Conservation (phyloP, 2,113 vertebrate genomes). For the Tretioscincus oriximinensis region DNA sequence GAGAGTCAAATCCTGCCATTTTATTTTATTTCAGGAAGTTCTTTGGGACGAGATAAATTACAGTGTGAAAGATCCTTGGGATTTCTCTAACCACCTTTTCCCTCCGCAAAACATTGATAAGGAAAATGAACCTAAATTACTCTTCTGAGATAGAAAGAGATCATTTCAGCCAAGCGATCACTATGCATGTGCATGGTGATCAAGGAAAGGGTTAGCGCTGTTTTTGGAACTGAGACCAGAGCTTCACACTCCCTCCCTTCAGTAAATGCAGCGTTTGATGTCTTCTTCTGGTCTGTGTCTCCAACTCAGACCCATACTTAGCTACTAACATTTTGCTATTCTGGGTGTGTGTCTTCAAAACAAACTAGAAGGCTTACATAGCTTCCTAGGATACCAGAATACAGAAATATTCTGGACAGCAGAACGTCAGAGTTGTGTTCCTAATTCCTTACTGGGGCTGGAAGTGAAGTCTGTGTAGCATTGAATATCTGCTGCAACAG, state of each 20-base stretch:
- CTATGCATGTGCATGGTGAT: neutral
- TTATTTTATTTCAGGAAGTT: neutral
- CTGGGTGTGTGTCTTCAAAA: neutral
- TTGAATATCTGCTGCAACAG: neutral
- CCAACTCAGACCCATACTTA: neutral
- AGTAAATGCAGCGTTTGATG: neutral
- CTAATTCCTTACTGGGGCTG: neutral
- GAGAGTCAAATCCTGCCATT: neutral
- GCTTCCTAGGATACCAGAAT: neutral
- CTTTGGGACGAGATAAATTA: neutral
- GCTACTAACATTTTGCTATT: neutral
- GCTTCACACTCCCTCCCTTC: neutral
- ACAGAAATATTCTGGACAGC: neutral
- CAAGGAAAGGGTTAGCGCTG: neutral
- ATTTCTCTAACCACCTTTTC: neutral
- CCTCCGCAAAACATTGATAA: neutral
- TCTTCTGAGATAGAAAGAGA: neutral
- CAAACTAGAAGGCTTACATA: neutral
- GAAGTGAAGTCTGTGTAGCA: rapidly evolving
- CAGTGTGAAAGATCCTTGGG: neutral
- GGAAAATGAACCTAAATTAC: neutral
- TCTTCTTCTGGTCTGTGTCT: neutral
- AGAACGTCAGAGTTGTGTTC: neutral
- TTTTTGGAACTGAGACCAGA: slow-evolving; percentile 5
- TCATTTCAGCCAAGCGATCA: neutral